Base-by-base conservation (phyloP, 2,888 invertebrate genomes). In the Sipunculus nudus region DNA sequence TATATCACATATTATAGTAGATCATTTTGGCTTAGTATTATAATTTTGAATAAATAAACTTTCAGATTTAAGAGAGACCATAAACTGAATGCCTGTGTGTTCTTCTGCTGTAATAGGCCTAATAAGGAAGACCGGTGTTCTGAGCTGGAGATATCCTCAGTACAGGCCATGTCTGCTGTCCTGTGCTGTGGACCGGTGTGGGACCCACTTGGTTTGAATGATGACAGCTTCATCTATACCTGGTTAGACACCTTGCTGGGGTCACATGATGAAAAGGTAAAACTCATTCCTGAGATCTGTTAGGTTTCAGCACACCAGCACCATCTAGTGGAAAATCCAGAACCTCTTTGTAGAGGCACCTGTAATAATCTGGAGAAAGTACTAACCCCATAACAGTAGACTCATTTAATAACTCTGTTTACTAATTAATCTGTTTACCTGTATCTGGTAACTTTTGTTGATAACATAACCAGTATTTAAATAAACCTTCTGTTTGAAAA, bases 141-240 rank as follows among this genome's bases (percentile, higher is more conserved):
- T 29, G 85, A 86, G 63, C 82, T 87, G 45, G 88, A 88, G 74
- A 80, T 87, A 68, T 82, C 86, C 16, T 86, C 88, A 13, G 83
- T 88, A 1, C 75, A 95, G 87, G 97, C 98, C 1, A 96, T 98
- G 93, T 94, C 96, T 64, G 93, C 96, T 10, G 87, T 99, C 28
- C 88, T 98, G 1, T 96, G 96, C 80, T 97, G 97, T 82, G 99
- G 99, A 0, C 92, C 96, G 0, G 93, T 95, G 75, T 98, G 97
- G 83, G 93, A 96, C 75, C 88, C 91, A 0, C 88, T 88, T 48
- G 91, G 91, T 29, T 73, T 82, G 3, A 90, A 91, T 8, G 96
- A 96, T 79, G 97, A 97, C 77, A 96, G 96, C 47, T 84, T 85
- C 69, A 89, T 95, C 72, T 98, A 96, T 82, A 89, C 92, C 56